Evolutionary conservation across 2,113 vertebrate genomes (phyloP), one percentile per base, ranked within the genome.

Genomic region (Pseudopipra pipra): DNA sequence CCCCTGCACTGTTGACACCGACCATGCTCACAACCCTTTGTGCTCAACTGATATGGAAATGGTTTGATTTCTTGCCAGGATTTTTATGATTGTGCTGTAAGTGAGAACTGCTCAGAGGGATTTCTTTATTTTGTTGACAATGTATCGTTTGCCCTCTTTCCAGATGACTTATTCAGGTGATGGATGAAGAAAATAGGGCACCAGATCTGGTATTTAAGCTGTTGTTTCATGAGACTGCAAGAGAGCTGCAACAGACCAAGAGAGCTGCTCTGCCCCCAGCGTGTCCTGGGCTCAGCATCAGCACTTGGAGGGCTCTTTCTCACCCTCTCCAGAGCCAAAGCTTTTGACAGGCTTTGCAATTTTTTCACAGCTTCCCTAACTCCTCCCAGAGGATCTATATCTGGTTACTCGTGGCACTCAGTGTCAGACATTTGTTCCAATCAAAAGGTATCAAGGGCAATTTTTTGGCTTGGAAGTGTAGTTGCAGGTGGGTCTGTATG

Each of bases 81-180:
- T n/a, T 70, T 91, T 85, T 89, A 72, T 51, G 85, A 70, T 85
- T 80, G 74, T 24, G 74, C 87, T 56, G 46, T 46, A 91, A 87
- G 72, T 3, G 54, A 87, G 77, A 90, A 37, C n/a, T 27, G 51
- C 66, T 87, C 24, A 15, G 58, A 87, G 62, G 54, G 77, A 72
- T 85, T 91, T 70, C 65, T 74, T 87, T 23, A 35, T 62, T 90
- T 85, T 77, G 55, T 66, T 85, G 96, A 74, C 84, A 82, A 59
- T 27, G 18, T 12, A 74, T 37, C 14, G 0, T 55, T 85, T 83
- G 49, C 79, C 71, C 52, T 80, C 56, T 76, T 89, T 85, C 70
- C 85, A 89, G 62, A 63, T 79, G 74, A 85, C 81, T 91, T 76
- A 41, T 27, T 94, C 62, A 85, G 95, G 87, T 85, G 91, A 87